phyloP scores from a whole-genome alignment of 1,140 invertebrate species.

The Drosophila biarmipes region DNA sequence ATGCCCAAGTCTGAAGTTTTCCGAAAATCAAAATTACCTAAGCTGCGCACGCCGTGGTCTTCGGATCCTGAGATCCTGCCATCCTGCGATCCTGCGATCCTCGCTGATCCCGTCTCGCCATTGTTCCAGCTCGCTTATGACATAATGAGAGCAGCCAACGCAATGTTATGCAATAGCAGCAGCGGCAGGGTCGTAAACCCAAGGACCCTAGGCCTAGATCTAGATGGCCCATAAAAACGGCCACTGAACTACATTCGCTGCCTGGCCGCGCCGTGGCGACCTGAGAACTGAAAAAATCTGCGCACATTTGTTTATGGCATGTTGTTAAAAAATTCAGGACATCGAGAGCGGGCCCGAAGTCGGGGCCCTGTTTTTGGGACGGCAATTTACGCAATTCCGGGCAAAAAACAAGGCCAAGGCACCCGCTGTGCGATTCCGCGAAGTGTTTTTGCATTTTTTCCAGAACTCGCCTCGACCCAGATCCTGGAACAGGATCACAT shows the following conservation, averaged over 20 bases:
- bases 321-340: slow-evolving; percentile 76
- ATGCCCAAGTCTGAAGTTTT: slow-evolving; percentile 22
- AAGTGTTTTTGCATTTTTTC: slow-evolving; percentile 52
- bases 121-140: slow-evolving; percentile 70
- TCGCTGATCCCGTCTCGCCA: slow-evolving; percentile 16
- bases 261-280: neutral
- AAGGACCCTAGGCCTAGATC: slow-evolving; percentile 46
- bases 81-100: slow-evolving; percentile 41
- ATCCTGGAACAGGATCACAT: slow-evolving; percentile 29
- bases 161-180: slow-evolving; percentile 73
- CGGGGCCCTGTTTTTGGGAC: neutral
- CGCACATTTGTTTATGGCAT: slow-evolving; percentile 61
- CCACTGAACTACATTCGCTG: slow-evolving; percentile 47
- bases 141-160: slow-evolving; percentile 67
- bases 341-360: slow-evolving; percentile 51
- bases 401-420: slow-evolving; percentile 63
- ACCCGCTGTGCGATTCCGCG: slow-evolving; percentile 50
- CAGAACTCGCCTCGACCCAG: slow-evolving; percentile 12
- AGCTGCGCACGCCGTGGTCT: slow-evolving; percentile 27
- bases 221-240: slow-evolving; percentile 70
- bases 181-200: slow-evolving; percentile 55
- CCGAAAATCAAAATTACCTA: slow-evolving; percentile 52
- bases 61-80: slow-evolving; percentile 10
- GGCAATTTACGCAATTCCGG: slow-evolving; percentile 57
- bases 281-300: slow-evolving; percentile 48